Conservation (phyloP, 2,113 vertebrate genomes). For the Falcunculus frontatus region DNA sequence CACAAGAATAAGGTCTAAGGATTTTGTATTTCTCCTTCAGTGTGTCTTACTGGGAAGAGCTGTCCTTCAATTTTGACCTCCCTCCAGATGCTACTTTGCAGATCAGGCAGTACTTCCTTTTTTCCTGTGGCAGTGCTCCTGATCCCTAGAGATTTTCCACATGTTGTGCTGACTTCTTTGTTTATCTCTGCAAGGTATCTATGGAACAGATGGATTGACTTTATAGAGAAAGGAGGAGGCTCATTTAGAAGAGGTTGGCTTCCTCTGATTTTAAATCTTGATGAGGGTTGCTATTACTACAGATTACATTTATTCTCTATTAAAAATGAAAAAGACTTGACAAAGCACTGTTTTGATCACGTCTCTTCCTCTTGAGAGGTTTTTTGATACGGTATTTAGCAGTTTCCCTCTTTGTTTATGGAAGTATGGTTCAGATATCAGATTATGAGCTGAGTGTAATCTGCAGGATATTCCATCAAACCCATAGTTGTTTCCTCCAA, state of each 20-base stretch:
- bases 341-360: background rate
- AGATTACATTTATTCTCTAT: conserved; percentile 19
- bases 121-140: background rate
- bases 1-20: background rate
- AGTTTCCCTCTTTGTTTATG: background rate
- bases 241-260: background rate
- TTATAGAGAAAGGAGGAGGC: background rate
- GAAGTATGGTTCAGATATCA: background rate
- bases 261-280: background rate
- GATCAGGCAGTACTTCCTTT: conserved; percentile 1
- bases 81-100: conserved; percentile 38
- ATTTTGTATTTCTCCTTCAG: background rate
- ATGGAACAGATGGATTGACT: background rate
- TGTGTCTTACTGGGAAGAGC: background rate
- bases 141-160: background rate
- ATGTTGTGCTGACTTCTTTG: background rate
- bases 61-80: conserved; percentile 37
- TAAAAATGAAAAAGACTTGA: background rate
- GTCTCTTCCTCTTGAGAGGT: background rate
- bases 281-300: background rate
- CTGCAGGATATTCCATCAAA: background rate
- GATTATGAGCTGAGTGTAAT: background rate
- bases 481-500: background rate
- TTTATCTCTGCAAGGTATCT: background rate
- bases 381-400: background rate